Base-by-base conservation (phyloP, 1,140 invertebrate species). In the Tigriopus japonicus region DNA sequence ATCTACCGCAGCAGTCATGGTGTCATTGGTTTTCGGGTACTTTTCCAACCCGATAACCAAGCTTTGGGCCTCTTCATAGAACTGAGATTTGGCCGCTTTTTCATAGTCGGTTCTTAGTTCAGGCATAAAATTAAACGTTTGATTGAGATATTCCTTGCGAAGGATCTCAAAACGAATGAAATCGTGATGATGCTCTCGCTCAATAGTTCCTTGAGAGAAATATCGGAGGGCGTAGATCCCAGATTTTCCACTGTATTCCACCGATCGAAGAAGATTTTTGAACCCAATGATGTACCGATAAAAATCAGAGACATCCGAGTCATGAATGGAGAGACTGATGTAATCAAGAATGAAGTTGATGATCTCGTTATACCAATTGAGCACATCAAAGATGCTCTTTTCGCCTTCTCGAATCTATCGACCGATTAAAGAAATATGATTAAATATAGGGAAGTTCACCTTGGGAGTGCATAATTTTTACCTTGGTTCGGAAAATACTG, bases 101-200 rank as follows among this genome's bases (percentile, higher is more conserved):
- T 60, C 58, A 35, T 60, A 60, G 6, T 60, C 42, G n/a, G 19
- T 10, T 60, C 43, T 15, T 15, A 60, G n/a, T 7, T 28, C 21
- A 14, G 58, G 58, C 35, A 60, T 60, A 35, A 60, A 60, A 51
- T 60, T 60, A 23, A 60, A 60, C 2, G 58, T 60, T 60, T 60
- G 58, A 24, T 60, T 60, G 28, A 60, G 24, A 42, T 60, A 60
- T 51, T 60, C 58, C 12, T 53, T 40, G 13, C 59, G 17, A 24
- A 61, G 51, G 24, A 61, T 61, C 23, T 61, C 55, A 58, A 28
- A 28, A 43, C 40, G 35, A 24, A 58, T 58, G 14, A 58, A 40
- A 3, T 41, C 40, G 35, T 58, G 55, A 15, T 41, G 17, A 23
- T 58, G 55, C 1, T 35, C 24, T 10, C 55, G 17, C 14, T 58